Conservation (phyloP, 2,113 vertebrate species). For the Taurulus bubalis region DNA sequence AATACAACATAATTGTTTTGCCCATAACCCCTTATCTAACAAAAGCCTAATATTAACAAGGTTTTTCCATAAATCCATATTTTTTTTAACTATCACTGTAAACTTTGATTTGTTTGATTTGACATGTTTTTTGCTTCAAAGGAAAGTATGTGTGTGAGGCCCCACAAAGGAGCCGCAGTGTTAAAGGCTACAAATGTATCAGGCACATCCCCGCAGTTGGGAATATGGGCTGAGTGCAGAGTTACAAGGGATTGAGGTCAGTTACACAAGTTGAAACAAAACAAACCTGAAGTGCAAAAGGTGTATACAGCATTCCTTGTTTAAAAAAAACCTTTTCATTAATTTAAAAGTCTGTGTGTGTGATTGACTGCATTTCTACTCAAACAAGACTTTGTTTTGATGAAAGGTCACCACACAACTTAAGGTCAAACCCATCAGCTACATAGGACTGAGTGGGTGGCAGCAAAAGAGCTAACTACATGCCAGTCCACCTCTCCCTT, state of each 20-base stretch:
- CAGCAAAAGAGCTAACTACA: neutral
- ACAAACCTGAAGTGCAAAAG: slow-evolving; percentile 1
- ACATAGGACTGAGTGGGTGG: slow-evolving; percentile 30
- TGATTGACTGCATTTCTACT: slow-evolving; percentile 1
- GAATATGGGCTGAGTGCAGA: neutral
- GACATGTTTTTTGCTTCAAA: too few species aligned
- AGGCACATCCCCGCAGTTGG: neutral
- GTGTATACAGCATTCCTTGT: neutral
- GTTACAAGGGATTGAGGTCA: neutral
- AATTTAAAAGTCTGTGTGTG: neutral
- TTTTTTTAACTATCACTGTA: neutral
- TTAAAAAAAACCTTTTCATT: neutral
- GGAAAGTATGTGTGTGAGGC: neutral
- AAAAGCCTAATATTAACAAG: neutral
- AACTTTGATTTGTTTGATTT: neutral
- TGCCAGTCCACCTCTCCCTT: neutral
- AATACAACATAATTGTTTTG: neutral
- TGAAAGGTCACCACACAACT: slow-evolving; percentile 28
- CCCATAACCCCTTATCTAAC: neutral
- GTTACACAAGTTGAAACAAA: neutral
- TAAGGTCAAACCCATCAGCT: slow-evolving; percentile 21
- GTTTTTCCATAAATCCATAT: neutral
- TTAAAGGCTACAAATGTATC: neutral
- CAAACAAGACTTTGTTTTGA: slow-evolving; percentile 4
- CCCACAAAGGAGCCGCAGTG: neutral